A percentile compares a stretch with the other conserved stretches of the same genome.
Evolutionary conservation across 2,888 invertebrate genomes (phyloP).

Genomic region (Odontomyia ornata): DNA sequence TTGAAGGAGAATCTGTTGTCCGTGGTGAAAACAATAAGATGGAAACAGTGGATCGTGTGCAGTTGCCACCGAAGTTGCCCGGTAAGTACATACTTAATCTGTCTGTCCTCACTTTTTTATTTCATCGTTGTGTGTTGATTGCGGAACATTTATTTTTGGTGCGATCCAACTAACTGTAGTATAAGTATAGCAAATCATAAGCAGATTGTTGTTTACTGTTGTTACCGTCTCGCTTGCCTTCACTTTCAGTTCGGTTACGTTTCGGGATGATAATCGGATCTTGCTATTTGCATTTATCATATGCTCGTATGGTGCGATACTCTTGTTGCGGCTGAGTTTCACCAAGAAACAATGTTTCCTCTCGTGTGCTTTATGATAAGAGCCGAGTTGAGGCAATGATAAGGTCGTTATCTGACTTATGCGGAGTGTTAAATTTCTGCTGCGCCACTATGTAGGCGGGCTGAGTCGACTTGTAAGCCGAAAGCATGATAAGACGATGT

Average conservation of each 20-base stretch:
- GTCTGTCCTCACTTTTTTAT: neutral
- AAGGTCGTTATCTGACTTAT: neutral
- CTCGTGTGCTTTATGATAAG: neutral
- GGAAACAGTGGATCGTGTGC: constrained; percentile 48
- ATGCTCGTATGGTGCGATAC: neutral
- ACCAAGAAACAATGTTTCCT: too few species aligned
- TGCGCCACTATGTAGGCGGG: neutral
- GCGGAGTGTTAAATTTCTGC: neutral
- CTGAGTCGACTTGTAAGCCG: neutral
- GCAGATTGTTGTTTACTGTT: neutral
- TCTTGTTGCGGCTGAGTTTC: neutral
- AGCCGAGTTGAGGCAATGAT: neutral
- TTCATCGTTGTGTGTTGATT: neutral
- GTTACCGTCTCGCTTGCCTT: neutral
- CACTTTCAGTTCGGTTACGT: neutral
- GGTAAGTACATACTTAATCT: constrained; percentile 44
- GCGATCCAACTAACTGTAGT: neutral
- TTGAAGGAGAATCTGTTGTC: neutral
- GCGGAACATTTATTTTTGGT: constrained; percentile 5
- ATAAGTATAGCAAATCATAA: neutral
- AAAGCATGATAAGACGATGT: too few species aligned
- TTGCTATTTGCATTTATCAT: too few species aligned
- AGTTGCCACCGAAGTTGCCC: constrained; percentile 47
- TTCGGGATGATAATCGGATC: neutral
- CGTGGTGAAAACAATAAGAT: constrained; percentile 28